A percentile compares a stretch with the other conserved stretches of the same genome.
Conservation (phyloP, 1,140 invertebrate genomes). For the Magallana angulata region DNA sequence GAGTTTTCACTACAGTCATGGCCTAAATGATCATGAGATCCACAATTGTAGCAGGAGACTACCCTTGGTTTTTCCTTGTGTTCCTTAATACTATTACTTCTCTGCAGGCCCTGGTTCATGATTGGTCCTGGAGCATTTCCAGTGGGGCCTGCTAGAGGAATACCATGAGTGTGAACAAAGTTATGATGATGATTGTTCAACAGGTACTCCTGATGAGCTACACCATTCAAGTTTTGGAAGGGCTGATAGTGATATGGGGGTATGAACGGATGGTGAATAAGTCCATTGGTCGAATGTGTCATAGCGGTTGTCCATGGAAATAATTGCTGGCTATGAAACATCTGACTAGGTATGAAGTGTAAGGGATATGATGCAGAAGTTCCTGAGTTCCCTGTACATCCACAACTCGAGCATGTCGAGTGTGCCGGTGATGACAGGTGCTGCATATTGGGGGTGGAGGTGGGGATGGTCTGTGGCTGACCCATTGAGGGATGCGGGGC, state of each 20-base stretch:
- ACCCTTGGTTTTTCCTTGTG: slow-evolving; percentile 37
- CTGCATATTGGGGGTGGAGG: slow-evolving; percentile 33
- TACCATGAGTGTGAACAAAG: slow-evolving; percentile 32
- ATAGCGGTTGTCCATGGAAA: slow-evolving; percentile 31
- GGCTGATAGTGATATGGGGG: slow-evolving; percentile 1
- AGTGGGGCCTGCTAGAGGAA: slow-evolving; percentile 33
- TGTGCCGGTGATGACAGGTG: slow-evolving; percentile 17
- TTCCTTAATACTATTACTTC: slow-evolving; percentile 38
- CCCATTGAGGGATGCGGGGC: not conserved
- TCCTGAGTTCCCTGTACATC: slow-evolving; percentile 24
- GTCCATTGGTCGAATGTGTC: slow-evolving; percentile 47
- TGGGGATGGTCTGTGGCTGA: slow-evolving; percentile 22
- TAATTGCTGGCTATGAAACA: slow-evolving; percentile 38
- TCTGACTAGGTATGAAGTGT: slow-evolving; percentile 34
- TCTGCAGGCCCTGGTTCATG: slow-evolving; percentile 20
- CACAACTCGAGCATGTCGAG: not conserved
- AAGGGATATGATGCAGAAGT: slow-evolving; percentile 31
- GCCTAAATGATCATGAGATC: slow-evolving; percentile 35
- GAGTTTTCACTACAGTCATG: slow-evolving; percentile 42
- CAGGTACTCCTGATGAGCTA: slow-evolving; percentile 29
- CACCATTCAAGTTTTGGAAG: slow-evolving; percentile 41
- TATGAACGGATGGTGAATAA: slow-evolving; percentile 32
- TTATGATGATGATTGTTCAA: slow-evolving; percentile 35
- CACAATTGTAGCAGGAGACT: slow-evolving; percentile 42
- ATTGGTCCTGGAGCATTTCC: slow-evolving; percentile 15